A percentile compares a stretch with the other conserved stretches of the same genome.
Evolutionary conservation across 2,113 vertebrate species (phyloP).

Genomic region (Lepidothrix coronata): DNA sequence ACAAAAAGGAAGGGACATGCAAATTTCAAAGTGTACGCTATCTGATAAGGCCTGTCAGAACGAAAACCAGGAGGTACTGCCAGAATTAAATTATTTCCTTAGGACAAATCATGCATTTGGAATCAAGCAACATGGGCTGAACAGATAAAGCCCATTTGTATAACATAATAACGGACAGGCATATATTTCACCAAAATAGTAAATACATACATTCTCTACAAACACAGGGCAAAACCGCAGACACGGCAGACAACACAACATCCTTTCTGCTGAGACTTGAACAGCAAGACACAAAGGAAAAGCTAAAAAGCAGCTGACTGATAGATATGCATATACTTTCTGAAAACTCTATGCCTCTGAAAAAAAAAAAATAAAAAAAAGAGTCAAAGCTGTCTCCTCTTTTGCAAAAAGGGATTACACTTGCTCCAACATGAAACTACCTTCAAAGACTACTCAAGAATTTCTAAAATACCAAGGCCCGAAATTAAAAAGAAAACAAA

Average conservation of each 20-base stretch:
- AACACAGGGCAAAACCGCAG: constrained; percentile 42
- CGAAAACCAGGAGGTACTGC: constrained; percentile 35
- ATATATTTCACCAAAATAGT: constrained; percentile 39
- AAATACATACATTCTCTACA: constrained; percentile 24
- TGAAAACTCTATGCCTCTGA: constrained; percentile 1
- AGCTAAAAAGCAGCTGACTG: background rate
- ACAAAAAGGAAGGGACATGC: constrained; percentile 42
- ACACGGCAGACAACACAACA: background rate
- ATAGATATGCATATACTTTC: background rate
- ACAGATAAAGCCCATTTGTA: constrained; percentile 55
- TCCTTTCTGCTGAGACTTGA: constrained; percentile 50
- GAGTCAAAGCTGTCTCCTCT: constrained; percentile 9
- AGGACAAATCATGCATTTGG: constrained; percentile 26
- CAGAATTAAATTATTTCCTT: constrained; percentile 61
- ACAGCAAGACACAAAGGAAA: background rate
- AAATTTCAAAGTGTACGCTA: constrained; percentile 47
- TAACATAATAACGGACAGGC: constrained; percentile 20
- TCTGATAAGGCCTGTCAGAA: constrained; percentile 60
- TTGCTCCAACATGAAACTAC: constrained; percentile 44
- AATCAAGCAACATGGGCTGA: constrained; percentile 25
- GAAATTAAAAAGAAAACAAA: background rate
- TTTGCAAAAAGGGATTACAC: constrained; percentile 30
- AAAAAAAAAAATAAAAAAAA: background rate
- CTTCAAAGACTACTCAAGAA: constrained; percentile 49
- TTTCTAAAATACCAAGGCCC: constrained; percentile 25